These are phyloP conservation scores for Girardinichthys multiradiatus DNA, from an alignment of 2,113 vertebrate genomes.

Conservation along the genomic window DNA sequence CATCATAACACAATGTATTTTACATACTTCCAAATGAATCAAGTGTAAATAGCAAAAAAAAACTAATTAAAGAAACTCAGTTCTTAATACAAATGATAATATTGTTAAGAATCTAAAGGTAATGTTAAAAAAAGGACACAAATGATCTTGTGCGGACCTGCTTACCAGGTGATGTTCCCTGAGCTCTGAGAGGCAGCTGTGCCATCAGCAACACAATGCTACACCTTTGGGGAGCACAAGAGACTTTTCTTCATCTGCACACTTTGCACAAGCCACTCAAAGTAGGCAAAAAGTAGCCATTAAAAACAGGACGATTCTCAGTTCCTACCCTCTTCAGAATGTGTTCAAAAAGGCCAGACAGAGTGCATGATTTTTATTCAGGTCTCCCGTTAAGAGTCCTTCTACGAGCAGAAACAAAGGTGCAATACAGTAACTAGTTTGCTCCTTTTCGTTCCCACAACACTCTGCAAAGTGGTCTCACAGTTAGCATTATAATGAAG, in stretches of 20 bases:
- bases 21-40: too few relatives aligned
- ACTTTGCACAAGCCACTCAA: conserved; percentile 68
- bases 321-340: conserved; percentile 63
- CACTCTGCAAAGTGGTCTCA: conserved; percentile 61
- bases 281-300: conserved; percentile 57
- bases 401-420: conserved; percentile 67
- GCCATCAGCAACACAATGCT: conserved; percentile 60
- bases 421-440: conserved; percentile 63
- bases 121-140: not conserved
- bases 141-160: conserved; percentile 23
- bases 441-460: conserved; percentile 34
- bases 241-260: conserved; percentile 61
- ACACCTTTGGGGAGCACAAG: conserved; percentile 54
- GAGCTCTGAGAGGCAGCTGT: conserved; percentile 65
- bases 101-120: not conserved
- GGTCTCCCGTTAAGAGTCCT: conserved; percentile 49
- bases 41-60: too few relatives aligned
- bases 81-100: not conserved
- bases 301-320: conserved; percentile 64
- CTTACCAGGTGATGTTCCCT: conserved; percentile 63
- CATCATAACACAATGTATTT: too few relatives aligned
- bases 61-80: not conserved
- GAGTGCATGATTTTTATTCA: conserved; percentile 63
- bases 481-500: conserved; percentile 78
- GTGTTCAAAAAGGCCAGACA: conserved; percentile 61